phyloP scores from a whole-genome alignment of 2,888 invertebrate species.

The Xestia xanthographa region DNA sequence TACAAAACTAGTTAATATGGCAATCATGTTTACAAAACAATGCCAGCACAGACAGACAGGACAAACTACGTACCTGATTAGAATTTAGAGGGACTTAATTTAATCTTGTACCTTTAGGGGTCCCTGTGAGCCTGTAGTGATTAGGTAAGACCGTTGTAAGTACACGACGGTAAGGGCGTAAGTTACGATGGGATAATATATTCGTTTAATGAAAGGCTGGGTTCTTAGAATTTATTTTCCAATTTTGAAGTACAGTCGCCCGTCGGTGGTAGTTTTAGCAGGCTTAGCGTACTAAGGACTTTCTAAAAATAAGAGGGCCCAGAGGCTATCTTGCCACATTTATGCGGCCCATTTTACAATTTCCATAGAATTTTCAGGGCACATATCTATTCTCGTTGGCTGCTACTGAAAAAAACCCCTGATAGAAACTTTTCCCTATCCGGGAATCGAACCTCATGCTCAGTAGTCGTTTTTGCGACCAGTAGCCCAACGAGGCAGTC shows the following conservation, averaged over 20 bases:
- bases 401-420: too few species aligned
- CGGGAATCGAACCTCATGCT: too few species aligned
- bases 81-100: constrained; percentile 43
- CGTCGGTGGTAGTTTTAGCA: neutral
- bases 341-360: too few species aligned
- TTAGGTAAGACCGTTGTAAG: constrained; percentile 5
- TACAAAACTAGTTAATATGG: constrained; percentile 22
- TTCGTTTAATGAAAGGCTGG: neutral
- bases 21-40: constrained; percentile 29
- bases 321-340: too few species aligned
- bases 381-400: too few species aligned
- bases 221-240: neutral
- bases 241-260: neutral
- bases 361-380: too few species aligned
- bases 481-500: too few species aligned
- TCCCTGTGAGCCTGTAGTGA: neutral
- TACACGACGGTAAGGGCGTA: neutral
- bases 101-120: constrained; percentile 42
- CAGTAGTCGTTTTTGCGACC: too few species aligned
- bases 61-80: constrained; percentile 42
- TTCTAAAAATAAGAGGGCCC: too few species aligned
- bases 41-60: neutral
- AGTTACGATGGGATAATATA: neutral
- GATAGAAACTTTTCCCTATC: too few species aligned
- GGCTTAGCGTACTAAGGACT: neutral